phyloP scores from a whole-genome alignment of 2,113 vertebrate species.

The Eurypyga helias region DNA sequence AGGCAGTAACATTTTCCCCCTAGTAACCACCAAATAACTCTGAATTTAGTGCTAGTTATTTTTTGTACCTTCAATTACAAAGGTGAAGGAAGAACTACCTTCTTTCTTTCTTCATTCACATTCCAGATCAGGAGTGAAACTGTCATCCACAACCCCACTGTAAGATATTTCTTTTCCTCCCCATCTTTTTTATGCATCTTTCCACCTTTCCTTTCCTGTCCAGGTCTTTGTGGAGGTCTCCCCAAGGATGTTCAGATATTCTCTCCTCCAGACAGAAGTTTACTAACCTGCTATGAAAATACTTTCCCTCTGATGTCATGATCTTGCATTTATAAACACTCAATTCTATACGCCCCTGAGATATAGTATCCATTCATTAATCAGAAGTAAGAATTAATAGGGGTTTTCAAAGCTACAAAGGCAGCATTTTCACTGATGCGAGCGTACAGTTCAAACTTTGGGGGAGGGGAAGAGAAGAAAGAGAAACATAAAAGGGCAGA shows the following conservation, averaged over 20 bases:
- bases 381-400: neutral
- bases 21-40: neutral
- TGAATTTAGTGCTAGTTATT: neutral
- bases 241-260: neutral
- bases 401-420: slow-evolving; percentile 11
- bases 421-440: slow-evolving; percentile 16
- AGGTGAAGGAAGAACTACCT: neutral
- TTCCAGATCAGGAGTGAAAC: neutral
- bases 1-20: neutral
- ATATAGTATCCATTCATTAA: neutral
- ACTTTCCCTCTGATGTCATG: neutral
- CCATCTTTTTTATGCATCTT: neutral
- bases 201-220: neutral
- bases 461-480: slow-evolving; percentile 57
- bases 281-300: slow-evolving; percentile 1
- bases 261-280: slow-evolving; percentile 1
- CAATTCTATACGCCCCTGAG: neutral
- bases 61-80: neutral
- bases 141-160: neutral
- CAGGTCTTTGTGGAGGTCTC: neutral
- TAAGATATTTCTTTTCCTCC: neutral
- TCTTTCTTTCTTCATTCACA: neutral
- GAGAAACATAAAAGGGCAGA: slow-evolving; percentile 69
- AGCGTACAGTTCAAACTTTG: neutral
- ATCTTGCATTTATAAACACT: neutral